Evolutionary conservation across 2,888 invertebrate genomes (phyloP).

Genomic region (Zeuzera pyrina): DNA sequence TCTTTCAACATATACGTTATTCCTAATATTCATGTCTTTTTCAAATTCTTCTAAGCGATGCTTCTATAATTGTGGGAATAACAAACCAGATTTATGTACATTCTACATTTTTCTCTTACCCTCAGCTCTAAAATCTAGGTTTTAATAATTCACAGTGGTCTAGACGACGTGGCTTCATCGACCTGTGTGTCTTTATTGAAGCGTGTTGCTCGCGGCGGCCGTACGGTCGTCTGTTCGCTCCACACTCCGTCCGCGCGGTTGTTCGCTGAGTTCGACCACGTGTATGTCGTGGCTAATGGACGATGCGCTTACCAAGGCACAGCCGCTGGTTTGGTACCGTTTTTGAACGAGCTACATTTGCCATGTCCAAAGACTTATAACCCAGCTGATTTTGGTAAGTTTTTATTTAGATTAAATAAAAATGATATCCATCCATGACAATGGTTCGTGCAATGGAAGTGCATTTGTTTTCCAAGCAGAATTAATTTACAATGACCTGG

Average conservation of each 20-base stretch:
- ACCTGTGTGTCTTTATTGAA: constrained; percentile 92
- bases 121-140: too few relatives aligned
- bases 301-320: constrained; percentile 93
- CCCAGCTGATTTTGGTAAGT: constrained; percentile 95
- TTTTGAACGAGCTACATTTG: constrained; percentile 81
- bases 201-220: constrained; percentile 85
- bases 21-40: too few relatives aligned
- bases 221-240: constrained; percentile 94
- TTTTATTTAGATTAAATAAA: too few relatives aligned
- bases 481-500: too few relatives aligned
- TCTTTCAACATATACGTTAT: too few relatives aligned
- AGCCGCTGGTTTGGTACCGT: constrained; percentile 85
- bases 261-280: constrained; percentile 92
- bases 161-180: constrained; percentile 92
- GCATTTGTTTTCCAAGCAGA: too few relatives aligned
- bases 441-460: too few relatives aligned
- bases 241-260: constrained; percentile 97
- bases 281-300: constrained; percentile 91
- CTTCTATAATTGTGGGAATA: too few relatives aligned
- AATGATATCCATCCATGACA: too few relatives aligned
- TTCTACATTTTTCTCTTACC: too few relatives aligned
- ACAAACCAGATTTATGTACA: too few relatives aligned
- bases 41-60: too few relatives aligned
- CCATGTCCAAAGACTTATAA: constrained; percentile 94
- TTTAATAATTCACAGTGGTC: constrained; percentile 79